Percentiles rank a stretch among this genome's conserved stretches.
Evolutionary conservation across 2,113 vertebrate genomes (phyloP).

Genomic region (Tor tambroides): DNA sequence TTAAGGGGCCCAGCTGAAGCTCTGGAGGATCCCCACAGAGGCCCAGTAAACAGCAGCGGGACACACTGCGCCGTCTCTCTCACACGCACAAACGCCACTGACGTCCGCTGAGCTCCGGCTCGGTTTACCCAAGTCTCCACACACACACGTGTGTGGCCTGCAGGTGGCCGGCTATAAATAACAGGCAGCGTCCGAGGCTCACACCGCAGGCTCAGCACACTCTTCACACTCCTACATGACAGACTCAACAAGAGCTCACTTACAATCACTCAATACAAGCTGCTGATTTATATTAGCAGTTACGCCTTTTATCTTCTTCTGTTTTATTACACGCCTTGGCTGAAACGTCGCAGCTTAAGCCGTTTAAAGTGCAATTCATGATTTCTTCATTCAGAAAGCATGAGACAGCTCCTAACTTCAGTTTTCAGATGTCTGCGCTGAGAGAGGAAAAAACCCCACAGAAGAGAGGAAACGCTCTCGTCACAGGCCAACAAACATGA

Average conservation of each 20-base stretch:
- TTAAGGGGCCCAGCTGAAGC: neutral
- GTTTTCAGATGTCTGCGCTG: neutral
- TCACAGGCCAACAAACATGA: conserved; percentile 22
- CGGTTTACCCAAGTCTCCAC: conserved; percentile 62
- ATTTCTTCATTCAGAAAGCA: neutral
- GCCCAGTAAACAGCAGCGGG: neutral
- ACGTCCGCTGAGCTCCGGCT: conserved; percentile 40
- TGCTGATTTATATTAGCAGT: conserved; percentile 4
- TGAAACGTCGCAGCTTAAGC: neutral
- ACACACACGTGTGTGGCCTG: conserved; percentile 63
- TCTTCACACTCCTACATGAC: neutral
- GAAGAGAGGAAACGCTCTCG: neutral
- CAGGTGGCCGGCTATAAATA: conserved; percentile 69
- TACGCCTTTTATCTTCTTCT: neutral
- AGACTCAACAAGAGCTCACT: conserved; percentile 10
- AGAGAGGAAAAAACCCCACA: neutral
- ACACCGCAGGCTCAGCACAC: neutral
- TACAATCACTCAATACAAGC: too few species aligned
- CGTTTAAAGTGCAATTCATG: neutral
- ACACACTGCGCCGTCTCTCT: neutral
- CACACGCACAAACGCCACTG: neutral
- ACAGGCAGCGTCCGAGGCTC: conserved; percentile 45
- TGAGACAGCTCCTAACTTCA: neutral
- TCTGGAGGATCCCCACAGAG: conserved; percentile 2
- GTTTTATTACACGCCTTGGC: neutral